Percentiles rank a stretch among this genome's conserved stretches.
Conservation (phyloP, 2,888 invertebrate species). For the Caenorhabditis becei region DNA sequence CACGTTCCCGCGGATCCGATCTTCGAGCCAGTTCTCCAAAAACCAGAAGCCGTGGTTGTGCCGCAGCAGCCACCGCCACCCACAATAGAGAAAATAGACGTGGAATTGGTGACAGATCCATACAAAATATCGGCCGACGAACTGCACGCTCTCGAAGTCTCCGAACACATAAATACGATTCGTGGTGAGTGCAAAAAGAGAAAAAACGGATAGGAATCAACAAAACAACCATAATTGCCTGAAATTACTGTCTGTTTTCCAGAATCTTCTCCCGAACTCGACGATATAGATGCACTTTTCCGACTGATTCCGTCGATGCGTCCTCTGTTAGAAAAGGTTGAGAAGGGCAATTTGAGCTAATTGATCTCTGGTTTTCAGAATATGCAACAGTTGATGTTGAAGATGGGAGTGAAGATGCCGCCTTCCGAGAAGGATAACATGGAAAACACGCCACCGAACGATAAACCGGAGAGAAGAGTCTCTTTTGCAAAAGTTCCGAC, state of each 20-base stretch:
- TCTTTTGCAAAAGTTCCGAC: constrained; percentile 18
- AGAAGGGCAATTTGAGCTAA: too few species aligned
- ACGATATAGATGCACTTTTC: constrained; percentile 61
- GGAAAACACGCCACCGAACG: neutral
- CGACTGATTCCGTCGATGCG: constrained; percentile 37
- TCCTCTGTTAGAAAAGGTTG: constrained; percentile 37
- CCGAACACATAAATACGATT: constrained; percentile 19
- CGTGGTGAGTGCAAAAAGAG: constrained; percentile 35
- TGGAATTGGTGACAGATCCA: constrained; percentile 22
- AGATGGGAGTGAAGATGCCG: neutral
- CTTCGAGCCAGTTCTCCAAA: neutral
- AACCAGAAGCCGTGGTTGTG: too few species aligned
- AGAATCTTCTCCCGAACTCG: constrained; percentile 10
- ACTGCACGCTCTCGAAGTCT: constrained; percentile 18
- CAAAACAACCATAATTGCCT: too few species aligned
- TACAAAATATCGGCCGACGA: constrained; percentile 18
- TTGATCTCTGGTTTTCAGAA: constrained; percentile 9
- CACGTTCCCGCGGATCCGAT: neutral
- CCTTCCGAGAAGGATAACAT: neutral
- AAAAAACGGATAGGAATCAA: too few species aligned
- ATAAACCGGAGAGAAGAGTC: constrained; percentile 26
- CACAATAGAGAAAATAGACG: constrained; percentile 8
- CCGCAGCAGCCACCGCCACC: neutral
- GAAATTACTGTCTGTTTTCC: constrained; percentile 5
- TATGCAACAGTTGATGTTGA: constrained; percentile 1